Percentiles rank a stretch among this genome's conserved stretches.
Evolutionary conservation across 2,888 invertebrate genomes (phyloP).

Genomic region (Eremobia ochroleuca): DNA sequence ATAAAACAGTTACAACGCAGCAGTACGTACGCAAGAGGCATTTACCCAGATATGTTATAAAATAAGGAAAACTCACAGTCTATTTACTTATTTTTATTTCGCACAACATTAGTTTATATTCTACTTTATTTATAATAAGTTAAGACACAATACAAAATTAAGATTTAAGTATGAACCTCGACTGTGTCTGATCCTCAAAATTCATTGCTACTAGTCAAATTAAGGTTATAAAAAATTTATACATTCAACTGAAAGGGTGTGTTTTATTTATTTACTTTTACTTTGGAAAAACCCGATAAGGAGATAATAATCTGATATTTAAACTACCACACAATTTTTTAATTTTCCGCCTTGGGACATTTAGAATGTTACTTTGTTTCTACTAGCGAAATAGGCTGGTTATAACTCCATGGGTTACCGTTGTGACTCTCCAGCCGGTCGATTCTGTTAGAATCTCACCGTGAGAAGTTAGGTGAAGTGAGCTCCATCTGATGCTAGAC

Average conservation of each 20-base stretch:
- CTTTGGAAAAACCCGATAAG: background rate
- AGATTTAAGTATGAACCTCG: constrained; percentile 9
- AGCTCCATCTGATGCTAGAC: too few species aligned
- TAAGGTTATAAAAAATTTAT: constrained; percentile 22
- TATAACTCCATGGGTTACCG: background rate
- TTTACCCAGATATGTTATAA: background rate
- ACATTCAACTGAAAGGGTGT: background rate
- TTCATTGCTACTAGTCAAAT: constrained; percentile 51
- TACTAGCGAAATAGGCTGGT: background rate
- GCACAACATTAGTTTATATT: background rate
- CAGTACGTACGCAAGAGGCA: background rate
- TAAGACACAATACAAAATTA: constrained; percentile 7
- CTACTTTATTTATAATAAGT: constrained; percentile 6
- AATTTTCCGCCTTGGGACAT: background rate
- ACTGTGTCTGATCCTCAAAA: constrained; percentile 29
- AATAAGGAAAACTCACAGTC: background rate
- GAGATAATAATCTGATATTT: background rate
- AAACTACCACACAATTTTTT: background rate
- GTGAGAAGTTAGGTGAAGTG: too few species aligned
- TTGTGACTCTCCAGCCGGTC: background rate
- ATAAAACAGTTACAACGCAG: background rate
- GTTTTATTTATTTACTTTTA: background rate
- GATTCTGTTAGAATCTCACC: too few species aligned
- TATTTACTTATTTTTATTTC: constrained; percentile 1
- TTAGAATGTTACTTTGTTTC: background rate